A percentile compares a stretch with the other conserved stretches of the same genome.
These are phyloP conservation scores for Danaus plexippus DNA, from an alignment of 1,140 invertebrate species.

Conservation along the genomic window DNA sequence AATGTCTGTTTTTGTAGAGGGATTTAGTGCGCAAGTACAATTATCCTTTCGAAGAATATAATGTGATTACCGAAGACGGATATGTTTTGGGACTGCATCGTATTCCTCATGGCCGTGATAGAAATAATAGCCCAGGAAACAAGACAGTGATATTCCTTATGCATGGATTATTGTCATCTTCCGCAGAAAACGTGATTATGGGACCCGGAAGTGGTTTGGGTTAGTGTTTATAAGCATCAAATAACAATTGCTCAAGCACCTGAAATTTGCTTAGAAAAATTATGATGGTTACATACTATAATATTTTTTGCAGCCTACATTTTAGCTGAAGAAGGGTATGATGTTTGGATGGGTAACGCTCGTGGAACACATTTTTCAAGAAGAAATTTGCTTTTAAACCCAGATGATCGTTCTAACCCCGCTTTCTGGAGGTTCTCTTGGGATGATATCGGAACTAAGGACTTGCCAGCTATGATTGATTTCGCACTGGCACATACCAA, in stretches of 20 bases:
- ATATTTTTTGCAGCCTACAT: slow-evolving; percentile 72
- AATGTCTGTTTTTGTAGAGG: slow-evolving; percentile 41
- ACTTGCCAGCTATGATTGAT: slow-evolving; percentile 84
- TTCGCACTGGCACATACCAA: slow-evolving; percentile 77
- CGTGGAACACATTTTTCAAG: slow-evolving; percentile 78
- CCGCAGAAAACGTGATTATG: slow-evolving; percentile 74
- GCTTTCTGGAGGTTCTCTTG: slow-evolving; percentile 85
- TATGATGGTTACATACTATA: too few relatives aligned
- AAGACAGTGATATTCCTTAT: slow-evolving; percentile 73
- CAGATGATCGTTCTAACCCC: slow-evolving; percentile 66
- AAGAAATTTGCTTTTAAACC: slow-evolving; percentile 70
- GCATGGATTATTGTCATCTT: slow-evolving; percentile 75
- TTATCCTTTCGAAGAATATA: slow-evolving; percentile 74
- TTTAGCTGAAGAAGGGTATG: slow-evolving; percentile 80
- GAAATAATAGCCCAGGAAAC: slow-evolving; percentile 26
- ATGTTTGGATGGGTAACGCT: slow-evolving; percentile 83
- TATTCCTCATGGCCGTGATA: slow-evolving; percentile 69
- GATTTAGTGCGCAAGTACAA: slow-evolving; percentile 69
- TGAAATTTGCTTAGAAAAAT: too few relatives aligned
- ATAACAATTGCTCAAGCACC: too few relatives aligned
- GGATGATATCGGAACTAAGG: slow-evolving; percentile 84
- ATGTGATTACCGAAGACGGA: slow-evolving; percentile 73
- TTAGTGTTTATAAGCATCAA: slow-evolving; percentile 17
- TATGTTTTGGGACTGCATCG: slow-evolving; percentile 75
- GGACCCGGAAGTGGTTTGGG: slow-evolving; percentile 69